Conservation (phyloP, 2,797 vertebrate species). For the Enteromius radiatus region DNA sequence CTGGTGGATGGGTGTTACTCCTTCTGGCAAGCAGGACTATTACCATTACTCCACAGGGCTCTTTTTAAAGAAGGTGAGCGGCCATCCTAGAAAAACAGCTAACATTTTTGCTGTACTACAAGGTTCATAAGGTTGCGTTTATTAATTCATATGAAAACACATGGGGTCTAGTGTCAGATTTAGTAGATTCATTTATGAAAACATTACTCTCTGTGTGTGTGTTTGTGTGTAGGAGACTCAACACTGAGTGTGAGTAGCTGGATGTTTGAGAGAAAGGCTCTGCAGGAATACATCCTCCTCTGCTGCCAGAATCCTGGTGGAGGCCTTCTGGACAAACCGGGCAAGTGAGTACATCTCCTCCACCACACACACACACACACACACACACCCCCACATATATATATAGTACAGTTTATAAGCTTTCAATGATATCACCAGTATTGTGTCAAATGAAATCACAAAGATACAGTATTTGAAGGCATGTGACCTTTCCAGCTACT, state of each 20-base stretch:
- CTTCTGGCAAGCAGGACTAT: slow-evolving; percentile 96
- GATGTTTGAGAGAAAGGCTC: slow-evolving; percentile 95
- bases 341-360: slow-evolving; percentile 88
- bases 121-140: not conserved
- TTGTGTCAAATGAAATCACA: not conserved
- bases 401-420: not conserved
- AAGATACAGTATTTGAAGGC: not conserved
- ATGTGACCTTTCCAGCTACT: not conserved
- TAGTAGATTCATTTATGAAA: not conserved
- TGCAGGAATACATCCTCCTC: slow-evolving; percentile 97
- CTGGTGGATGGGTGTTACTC: slow-evolving; percentile 98
- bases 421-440: slow-evolving; percentile 15
- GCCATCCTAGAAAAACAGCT: not conserved
- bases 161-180: not conserved
- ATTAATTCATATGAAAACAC: not conserved
- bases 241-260: slow-evolving; percentile 87
- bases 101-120: not conserved
- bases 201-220: slow-evolving; percentile 35
- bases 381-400: not conserved
- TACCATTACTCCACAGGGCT: slow-evolving; percentile 91
- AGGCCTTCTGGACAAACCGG: slow-evolving; percentile 94
- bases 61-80: slow-evolving; percentile 85
- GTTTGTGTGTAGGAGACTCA: slow-evolving; percentile 79
- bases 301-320: slow-evolving; percentile 95
- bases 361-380: slow-evolving; percentile 27